A percentile compares a stretch with the other conserved stretches of the same genome.
phyloP scores from a whole-genome alignment of 1,140 invertebrate genomes.

The Ostrea denselamellosa region DNA sequence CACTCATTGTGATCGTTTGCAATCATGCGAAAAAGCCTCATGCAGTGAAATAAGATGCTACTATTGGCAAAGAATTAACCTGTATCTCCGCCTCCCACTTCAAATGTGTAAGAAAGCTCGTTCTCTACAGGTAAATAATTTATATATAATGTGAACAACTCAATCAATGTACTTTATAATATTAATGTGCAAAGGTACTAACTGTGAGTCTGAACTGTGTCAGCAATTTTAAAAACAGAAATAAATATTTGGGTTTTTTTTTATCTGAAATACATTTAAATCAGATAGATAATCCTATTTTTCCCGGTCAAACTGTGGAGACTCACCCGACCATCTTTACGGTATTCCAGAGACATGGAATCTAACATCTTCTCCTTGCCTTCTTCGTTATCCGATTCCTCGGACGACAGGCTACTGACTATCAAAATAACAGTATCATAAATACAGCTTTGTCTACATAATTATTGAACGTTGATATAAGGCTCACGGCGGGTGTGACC shows the following conservation, averaged over 20 bases:
- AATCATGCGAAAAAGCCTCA: too few relatives aligned
- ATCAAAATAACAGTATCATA: not conserved
- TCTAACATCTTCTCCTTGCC: slow-evolving; percentile 62
- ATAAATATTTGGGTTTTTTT: too few relatives aligned
- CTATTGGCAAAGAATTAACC: not conserved
- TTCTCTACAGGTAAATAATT: slow-evolving; percentile 20
- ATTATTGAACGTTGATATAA: too few relatives aligned
- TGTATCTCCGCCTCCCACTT: slow-evolving; percentile 3
- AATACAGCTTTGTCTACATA: not conserved
- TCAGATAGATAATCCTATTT: too few relatives aligned
- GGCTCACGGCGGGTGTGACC: too few relatives aligned
- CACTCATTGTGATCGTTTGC: too few relatives aligned
- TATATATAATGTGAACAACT: too few relatives aligned
- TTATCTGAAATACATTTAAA: too few relatives aligned
- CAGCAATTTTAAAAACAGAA: too few relatives aligned
- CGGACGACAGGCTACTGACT: not conserved
- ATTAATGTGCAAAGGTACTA: not conserved
- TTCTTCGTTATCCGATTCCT: slow-evolving; percentile 50
- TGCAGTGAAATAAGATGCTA: not conserved
- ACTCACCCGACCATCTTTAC: slow-evolving; percentile 50
- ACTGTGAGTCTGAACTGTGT: too few relatives aligned
- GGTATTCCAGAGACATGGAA: slow-evolving; percentile 66
- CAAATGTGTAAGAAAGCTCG: slow-evolving; percentile 22
- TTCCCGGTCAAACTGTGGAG: not conserved
- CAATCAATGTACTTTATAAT: not conserved